Conservation (phyloP, 2,888 invertebrate genomes). For the Pteria penguin region DNA sequence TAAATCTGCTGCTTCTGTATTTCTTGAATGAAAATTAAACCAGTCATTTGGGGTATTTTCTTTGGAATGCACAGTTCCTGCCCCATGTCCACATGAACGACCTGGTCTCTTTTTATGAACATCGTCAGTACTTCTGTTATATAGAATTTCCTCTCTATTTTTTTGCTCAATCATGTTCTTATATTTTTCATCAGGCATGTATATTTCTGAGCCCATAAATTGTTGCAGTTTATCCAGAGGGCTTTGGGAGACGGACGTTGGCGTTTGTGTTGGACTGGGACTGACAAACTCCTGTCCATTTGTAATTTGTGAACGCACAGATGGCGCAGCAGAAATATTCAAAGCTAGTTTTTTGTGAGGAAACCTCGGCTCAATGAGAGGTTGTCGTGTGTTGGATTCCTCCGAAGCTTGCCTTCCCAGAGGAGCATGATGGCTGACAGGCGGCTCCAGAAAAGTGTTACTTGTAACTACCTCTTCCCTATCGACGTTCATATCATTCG, state of each 20-base stretch:
- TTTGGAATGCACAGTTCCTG: background rate
- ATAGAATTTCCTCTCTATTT: conserved; percentile 43
- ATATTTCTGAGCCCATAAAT: conserved; percentile 45
- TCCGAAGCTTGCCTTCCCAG: conserved; percentile 48
- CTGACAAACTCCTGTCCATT: conserved; percentile 48
- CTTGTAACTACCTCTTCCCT: conserved; percentile 37
- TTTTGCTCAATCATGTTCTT: conserved; percentile 60
- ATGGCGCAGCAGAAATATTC: conserved; percentile 5
- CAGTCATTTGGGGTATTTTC: conserved; percentile 3
- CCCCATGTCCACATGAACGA: background rate
- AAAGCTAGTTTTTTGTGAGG: conserved; percentile 23
- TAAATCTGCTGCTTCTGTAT: background rate
- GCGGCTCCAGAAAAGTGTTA: conserved; percentile 15
- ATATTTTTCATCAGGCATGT: conserved; percentile 57
- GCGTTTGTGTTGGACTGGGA: conserved; percentile 58
- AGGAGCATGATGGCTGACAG: conserved; percentile 8
- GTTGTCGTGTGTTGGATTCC: conserved; percentile 39
- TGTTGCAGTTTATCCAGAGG: conserved; percentile 58
- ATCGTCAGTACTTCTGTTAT: conserved; percentile 1
- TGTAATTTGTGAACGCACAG: background rate
- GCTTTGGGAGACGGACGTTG: conserved; percentile 43
- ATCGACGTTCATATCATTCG: conserved; percentile 37
- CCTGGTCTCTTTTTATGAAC: background rate
- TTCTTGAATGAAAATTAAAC: conserved; percentile 24
- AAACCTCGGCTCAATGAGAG: conserved; percentile 22